Percentiles rank a stretch among this genome's conserved stretches.
These are phyloP conservation scores for Rynchops niger DNA, from an alignment of 2,113 vertebrate genomes.

Conservation along the genomic window DNA sequence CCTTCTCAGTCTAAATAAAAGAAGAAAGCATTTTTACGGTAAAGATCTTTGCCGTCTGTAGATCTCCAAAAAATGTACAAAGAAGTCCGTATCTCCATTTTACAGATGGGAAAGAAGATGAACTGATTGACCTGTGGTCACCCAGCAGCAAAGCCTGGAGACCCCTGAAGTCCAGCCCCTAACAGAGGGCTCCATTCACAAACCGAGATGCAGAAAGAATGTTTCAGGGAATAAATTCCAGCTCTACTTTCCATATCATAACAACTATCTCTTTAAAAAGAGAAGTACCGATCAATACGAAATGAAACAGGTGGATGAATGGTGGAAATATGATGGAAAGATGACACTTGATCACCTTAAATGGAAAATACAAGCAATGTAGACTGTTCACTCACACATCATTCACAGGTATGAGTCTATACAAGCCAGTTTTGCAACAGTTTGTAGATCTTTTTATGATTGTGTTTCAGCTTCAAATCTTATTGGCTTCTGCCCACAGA, in stretches of 20 bases:
- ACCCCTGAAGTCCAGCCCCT: neutral
- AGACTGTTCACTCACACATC: constrained; percentile 2
- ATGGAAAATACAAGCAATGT: constrained; percentile 35
- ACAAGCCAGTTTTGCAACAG: constrained; percentile 47
- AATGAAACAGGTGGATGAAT: neutral
- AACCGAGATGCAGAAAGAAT: neutral
- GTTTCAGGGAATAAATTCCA: neutral
- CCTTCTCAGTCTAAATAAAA: neutral
- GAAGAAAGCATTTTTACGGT: neutral
- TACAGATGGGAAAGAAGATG: neutral
- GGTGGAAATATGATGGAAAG: neutral
- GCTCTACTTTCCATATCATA: neutral
- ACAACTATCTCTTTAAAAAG: neutral
- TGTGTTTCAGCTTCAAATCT: constrained; percentile 20
- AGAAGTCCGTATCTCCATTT: neutral
- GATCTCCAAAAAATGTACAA: neutral
- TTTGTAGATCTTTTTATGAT: constrained; percentile 17
- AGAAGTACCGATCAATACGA: neutral
- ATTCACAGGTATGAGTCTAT: constrained; percentile 32
- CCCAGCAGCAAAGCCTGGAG: neutral
- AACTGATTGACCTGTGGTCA: neutral
- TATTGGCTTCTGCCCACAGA: constrained; percentile 15
- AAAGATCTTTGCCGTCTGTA: neutral
- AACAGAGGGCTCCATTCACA: neutral
- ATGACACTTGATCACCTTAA: constrained; percentile 24